A percentile compares a stretch with the other conserved stretches of the same genome.
Conservation (phyloP, 2,113 vertebrate species). For the Alosa alosa region DNA sequence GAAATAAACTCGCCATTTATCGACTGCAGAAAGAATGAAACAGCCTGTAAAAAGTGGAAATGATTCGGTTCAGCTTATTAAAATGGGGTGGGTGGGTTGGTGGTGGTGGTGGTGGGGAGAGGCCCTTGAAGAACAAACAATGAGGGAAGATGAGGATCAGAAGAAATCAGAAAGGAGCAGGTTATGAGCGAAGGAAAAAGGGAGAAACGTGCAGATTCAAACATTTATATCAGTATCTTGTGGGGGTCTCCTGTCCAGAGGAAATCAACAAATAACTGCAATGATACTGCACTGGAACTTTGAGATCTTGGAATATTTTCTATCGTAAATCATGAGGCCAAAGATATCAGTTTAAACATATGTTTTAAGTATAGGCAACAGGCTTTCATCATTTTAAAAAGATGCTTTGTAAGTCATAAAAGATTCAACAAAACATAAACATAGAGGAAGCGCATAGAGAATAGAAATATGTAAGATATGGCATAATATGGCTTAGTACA, state of each 20-base stretch:
- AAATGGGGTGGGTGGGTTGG: slow-evolving; percentile 70
- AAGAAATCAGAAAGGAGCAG: slow-evolving; percentile 55
- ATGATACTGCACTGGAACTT: too few species aligned
- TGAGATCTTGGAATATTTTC: too few species aligned
- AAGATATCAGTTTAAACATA: too few species aligned
- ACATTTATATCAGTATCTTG: neutral
- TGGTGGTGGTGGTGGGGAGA: neutral
- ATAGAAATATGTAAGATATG: too few species aligned
- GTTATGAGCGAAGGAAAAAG: slow-evolving; percentile 48
- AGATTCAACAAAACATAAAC: too few species aligned
- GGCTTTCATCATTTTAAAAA: too few species aligned
- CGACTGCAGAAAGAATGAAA: slow-evolving; percentile 86
- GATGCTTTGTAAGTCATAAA: too few species aligned
- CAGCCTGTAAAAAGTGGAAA: slow-evolving; percentile 91
- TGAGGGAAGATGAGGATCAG: slow-evolving; percentile 56
- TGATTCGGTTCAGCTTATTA: slow-evolving; percentile 97
- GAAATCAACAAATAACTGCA: neutral
- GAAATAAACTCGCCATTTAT: slow-evolving; percentile 98
- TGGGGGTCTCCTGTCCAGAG: neutral
- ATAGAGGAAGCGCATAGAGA: too few species aligned
- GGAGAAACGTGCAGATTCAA: slow-evolving; percentile 52
- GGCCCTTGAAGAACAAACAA: slow-evolving; percentile 44
- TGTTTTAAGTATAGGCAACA: too few species aligned
- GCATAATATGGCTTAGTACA: too few species aligned
- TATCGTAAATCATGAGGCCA: too few species aligned